These are phyloP conservation scores for Tiliqua scincoides DNA, from an alignment of 2,113 vertebrate species.

Conservation along the genomic window DNA sequence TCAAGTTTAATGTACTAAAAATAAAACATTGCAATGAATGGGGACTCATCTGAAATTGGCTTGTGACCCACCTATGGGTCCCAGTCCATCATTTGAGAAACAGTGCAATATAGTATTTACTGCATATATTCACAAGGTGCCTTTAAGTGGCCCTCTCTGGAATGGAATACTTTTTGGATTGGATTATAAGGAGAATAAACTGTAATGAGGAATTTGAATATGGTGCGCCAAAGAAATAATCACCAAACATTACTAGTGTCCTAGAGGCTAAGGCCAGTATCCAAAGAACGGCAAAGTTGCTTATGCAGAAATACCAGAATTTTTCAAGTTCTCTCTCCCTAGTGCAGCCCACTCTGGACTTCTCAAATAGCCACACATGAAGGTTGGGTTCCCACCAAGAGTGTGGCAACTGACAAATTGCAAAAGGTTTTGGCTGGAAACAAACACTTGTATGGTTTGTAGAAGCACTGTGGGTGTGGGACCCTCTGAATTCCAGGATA, in stretches of 20 bases:
- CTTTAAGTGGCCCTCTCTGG: background rate
- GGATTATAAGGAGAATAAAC: background rate
- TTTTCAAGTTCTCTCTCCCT: background rate
- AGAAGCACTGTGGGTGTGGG: too few relatives aligned
- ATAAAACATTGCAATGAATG: too few relatives aligned
- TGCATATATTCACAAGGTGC: background rate
- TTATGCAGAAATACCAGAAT: background rate
- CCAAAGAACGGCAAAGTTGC: background rate
- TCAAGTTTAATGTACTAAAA: too few relatives aligned
- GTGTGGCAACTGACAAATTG: background rate
- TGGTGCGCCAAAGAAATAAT: background rate
- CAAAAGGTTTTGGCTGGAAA: background rate
- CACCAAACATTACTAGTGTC: background rate
- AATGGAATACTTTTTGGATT: background rate
- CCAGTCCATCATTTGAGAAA: too few relatives aligned
- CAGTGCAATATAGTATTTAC: background rate
- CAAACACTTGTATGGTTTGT: too few relatives aligned
- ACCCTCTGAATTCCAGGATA: too few relatives aligned
- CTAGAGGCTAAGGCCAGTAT: slow-evolving; percentile 29
- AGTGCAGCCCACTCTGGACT: background rate
- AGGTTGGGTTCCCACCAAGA: background rate
- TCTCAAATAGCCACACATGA: background rate
- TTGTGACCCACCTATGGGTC: too few relatives aligned
- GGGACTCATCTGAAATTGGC: too few relatives aligned
- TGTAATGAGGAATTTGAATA: background rate